Conservation (phyloP, 30 jellyfish, hydroid and myxozoan species). For the Calvadosia cruxmelitensis region DNA sequence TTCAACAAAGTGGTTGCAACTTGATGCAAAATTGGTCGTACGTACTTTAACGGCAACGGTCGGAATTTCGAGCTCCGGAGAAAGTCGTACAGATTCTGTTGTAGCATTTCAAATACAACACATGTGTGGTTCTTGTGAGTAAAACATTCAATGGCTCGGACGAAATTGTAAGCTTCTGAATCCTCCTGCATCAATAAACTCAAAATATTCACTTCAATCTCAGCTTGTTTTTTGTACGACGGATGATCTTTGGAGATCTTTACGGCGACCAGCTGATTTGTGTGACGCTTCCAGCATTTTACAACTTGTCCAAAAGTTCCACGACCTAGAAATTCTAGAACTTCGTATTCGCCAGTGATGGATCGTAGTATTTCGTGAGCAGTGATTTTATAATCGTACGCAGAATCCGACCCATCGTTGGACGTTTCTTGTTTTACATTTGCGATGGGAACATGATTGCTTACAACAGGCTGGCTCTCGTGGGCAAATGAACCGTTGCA, state of each 20-base stretch:
- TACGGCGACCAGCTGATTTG: constrained; percentile 93
- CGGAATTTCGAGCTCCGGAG: constrained; percentile 87
- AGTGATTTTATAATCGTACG: constrained; percentile 80
- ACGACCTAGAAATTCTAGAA: constrained; percentile 86
- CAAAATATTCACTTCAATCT: constrained; percentile 86
- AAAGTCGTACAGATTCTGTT: constrained; percentile 88
- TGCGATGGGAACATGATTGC: constrained; percentile 15
- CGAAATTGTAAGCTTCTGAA: constrained; percentile 86
- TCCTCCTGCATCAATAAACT: constrained; percentile 92
- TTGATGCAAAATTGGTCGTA: constrained; percentile 89
- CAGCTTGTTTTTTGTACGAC: constrained; percentile 93
- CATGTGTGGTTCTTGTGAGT: constrained; percentile 93
- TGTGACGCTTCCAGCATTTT: constrained; percentile 96
- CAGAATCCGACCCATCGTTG: constrained; percentile 55
- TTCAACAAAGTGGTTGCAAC: constrained; percentile 81
- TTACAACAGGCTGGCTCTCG: not conserved
- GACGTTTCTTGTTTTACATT: constrained; percentile 31
- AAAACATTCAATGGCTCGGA: constrained; percentile 92
- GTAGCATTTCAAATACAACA: constrained; percentile 97
- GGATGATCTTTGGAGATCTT: constrained; percentile 97
- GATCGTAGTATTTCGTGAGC: constrained; percentile 95
- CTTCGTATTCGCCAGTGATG: constrained; percentile 93
- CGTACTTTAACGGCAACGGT: constrained; percentile 83
- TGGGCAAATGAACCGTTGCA: constrained; percentile 17
- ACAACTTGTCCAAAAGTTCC: constrained; percentile 99